Conservation (phyloP, 2,113 vertebrate genomes). For the Sprattus sprattus region DNA sequence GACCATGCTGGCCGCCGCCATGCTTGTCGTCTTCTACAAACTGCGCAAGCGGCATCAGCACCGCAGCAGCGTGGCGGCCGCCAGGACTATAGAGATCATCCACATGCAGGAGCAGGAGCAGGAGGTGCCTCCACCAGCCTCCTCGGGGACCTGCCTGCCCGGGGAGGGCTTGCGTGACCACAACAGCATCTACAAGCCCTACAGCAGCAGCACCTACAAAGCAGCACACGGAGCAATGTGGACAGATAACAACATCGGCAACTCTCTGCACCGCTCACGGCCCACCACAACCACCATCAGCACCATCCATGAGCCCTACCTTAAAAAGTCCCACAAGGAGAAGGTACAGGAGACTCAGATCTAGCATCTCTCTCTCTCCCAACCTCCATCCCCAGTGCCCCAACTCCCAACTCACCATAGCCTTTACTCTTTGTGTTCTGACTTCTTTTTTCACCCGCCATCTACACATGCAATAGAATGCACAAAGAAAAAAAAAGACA, state of each 20-base stretch:
- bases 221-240: slow-evolving; percentile 86
- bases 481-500: slow-evolving; percentile 79
- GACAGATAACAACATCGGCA: slow-evolving; percentile 89
- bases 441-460: slow-evolving; percentile 54
- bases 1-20: slow-evolving; percentile 90
- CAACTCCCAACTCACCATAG: neutral
- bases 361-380: slow-evolving; percentile 71
- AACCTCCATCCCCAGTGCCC: slow-evolving; percentile 51
- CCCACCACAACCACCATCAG: slow-evolving; percentile 77
- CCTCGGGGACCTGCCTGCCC: slow-evolving; percentile 74
- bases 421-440: slow-evolving; percentile 4
- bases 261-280: slow-evolving; percentile 87
- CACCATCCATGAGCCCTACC: slow-evolving; percentile 84
- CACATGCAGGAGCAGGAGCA: slow-evolving; percentile 86
- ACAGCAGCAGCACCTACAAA: slow-evolving; percentile 86
- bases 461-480: slow-evolving; percentile 87
- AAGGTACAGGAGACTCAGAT: slow-evolving; percentile 99
- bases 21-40: slow-evolving; percentile 98
- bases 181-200: slow-evolving; percentile 90
- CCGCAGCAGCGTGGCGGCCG: slow-evolving; percentile 87
- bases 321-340: slow-evolving; percentile 94
- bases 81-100: slow-evolving; percentile 91
- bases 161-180: slow-evolving; percentile 89
- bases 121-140: slow-evolving; percentile 64
- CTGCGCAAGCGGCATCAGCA: slow-evolving; percentile 96